Evolutionary conservation across 2,888 invertebrate genomes (phyloP).

Genomic region (Patella ulyssiponensis): DNA sequence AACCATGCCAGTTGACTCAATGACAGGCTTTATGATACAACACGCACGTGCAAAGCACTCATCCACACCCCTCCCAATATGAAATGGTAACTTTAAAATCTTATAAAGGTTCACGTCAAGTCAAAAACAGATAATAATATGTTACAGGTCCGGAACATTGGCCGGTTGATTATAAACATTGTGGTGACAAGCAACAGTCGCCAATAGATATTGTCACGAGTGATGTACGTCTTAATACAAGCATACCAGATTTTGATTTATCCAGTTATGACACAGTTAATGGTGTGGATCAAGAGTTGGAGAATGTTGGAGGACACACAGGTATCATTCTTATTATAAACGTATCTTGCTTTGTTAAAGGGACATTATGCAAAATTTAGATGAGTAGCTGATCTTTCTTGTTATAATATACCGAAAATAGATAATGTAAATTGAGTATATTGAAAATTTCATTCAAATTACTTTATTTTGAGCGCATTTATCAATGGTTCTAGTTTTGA

Average conservation of each 20-base stretch:
- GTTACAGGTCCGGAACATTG: constrained; percentile 19
- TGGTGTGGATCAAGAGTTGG: not conserved
- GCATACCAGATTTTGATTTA: constrained; percentile 5
- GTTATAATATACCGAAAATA: not conserved
- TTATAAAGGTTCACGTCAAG: not conserved
- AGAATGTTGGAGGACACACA: constrained; percentile 23
- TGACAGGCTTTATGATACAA: no score
- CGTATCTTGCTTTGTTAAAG: not conserved
- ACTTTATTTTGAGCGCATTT: no score
- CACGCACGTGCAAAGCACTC: no score
- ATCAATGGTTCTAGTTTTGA: no score
- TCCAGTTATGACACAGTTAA: not conserved
- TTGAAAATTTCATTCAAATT: no score
- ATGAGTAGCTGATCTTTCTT: not conserved
- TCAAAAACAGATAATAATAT: not conserved
- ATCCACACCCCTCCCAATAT: no score
- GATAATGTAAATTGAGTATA: no score
- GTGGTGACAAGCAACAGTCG: constrained; percentile 17
- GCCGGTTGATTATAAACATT: not conserved
- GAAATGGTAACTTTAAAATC: no score
- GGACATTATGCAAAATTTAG: not conserved
- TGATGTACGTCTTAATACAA: not conserved
- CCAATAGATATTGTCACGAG: constrained; percentile 17
- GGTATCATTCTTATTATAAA: constrained; percentile 1
- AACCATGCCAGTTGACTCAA: no score